Base-by-base conservation (phyloP, 53 echinoderm and acorn worm species). In the Apostichopus leukothele region DNA sequence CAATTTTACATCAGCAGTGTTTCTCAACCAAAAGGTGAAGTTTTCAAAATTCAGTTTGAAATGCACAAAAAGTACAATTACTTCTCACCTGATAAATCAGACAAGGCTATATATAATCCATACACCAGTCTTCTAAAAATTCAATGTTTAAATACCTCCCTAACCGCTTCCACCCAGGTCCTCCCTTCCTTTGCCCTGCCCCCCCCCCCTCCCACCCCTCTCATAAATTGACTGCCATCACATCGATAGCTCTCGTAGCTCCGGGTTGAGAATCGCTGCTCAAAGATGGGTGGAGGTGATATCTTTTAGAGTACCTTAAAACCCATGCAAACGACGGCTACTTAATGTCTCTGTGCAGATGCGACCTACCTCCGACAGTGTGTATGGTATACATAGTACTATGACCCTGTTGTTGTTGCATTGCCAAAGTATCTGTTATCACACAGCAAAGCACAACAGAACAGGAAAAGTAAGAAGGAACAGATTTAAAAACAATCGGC, bases 371-470 rank as follows among this genome's bases (percentile, higher is more conserved):
- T 79, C 79, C 79, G 3, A 21, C 79, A 79, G 53, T 52, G 52
- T 79, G 79, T 8, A 79, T 53, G 52, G 52, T 53, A 79, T 79
- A 79, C 79, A 79, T 51, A 54, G 79, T 14, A 21, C 79, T 79
- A 79, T 53, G 79, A 19, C 54, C 54, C 53, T 52, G 79, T 79
- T 79, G 79, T 18, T 52, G 79, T 79, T 79, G 79, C 53, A 79
- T 52, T 52, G 79, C 54, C 79, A 53, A 9, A 19, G 79, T 52
- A 54, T 79, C 79, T 79, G 79, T n/a, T 20, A 52, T 79, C 54
- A 79, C 9, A 79, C 54, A 51, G 21, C 20, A 68, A 12, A 68
- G 71, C 71, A 68, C 13, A 68, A 68, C 71, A 68, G 13, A 18
- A 68, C 71, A 12, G 71, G 6, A n/a, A 14, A 68, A 68, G 18